These are phyloP conservation scores for Lasius fuliginosus DNA, from an alignment of 2,888 invertebrate species.

Conservation along the genomic window DNA sequence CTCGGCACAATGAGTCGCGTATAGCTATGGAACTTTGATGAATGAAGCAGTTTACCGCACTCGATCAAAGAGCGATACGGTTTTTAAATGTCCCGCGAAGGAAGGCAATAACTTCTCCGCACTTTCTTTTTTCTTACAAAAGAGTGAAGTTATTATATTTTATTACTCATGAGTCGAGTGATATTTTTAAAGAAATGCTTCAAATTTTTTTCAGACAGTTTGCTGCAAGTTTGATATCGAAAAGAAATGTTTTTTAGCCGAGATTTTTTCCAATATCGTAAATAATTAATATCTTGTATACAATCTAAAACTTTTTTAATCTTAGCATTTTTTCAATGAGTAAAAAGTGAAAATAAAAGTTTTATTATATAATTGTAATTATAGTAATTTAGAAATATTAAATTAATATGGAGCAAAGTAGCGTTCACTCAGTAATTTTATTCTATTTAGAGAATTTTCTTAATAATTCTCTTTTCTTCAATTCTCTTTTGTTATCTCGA, in stretches of 20 bases:
- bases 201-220: neutral
- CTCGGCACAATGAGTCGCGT: conserved; percentile 39
- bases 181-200: neutral
- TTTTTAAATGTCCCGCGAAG: conserved; percentile 35
- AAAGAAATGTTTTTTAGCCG: neutral
- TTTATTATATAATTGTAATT: conserved; percentile 4
- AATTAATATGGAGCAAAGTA: neutral
- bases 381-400: neutral
- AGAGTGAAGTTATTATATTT: neutral
- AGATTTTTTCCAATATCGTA: neutral
- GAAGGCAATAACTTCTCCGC: conserved; percentile 3
- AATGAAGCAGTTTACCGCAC: conserved; percentile 45
- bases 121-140: neutral
- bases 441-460: neutral
- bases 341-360: neutral
- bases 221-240: neutral
- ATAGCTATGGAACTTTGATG: conserved; percentile 33
- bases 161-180: neutral
- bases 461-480: neutral
- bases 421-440: neutral
- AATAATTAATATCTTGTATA: neutral
- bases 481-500: neutral
- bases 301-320: neutral
- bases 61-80: conserved; percentile 41
- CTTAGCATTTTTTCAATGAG: neutral